Conservation (phyloP, 2,888 invertebrate species). For the Crossocerus cetratus region DNA sequence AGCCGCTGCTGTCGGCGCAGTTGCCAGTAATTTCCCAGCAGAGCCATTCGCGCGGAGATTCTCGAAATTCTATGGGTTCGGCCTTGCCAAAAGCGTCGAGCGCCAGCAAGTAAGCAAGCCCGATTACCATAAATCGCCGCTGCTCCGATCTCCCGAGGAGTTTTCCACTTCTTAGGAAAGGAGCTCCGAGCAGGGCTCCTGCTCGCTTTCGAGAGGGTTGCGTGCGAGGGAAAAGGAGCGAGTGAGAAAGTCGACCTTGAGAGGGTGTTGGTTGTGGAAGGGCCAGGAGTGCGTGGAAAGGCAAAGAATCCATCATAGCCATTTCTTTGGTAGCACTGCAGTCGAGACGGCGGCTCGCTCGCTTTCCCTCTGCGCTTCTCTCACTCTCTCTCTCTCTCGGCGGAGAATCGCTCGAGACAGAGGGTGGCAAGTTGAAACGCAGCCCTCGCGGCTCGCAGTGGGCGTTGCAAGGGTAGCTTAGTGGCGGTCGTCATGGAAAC, state of each 20-base stretch:
- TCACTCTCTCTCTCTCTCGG: too few relatives aligned
- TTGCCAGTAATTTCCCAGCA: constrained; percentile 49
- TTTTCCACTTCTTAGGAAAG: not conserved
- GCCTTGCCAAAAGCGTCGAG: not conserved
- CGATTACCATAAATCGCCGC: not conserved
- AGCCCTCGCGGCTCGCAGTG: constrained; percentile 65
- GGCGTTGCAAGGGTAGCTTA: constrained; percentile 75
- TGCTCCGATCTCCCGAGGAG: not conserved
- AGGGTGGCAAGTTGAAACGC: constrained; percentile 71
- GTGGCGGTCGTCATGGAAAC: constrained; percentile 77
- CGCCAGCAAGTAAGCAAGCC: not conserved
- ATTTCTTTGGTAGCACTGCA: constrained; percentile 50
- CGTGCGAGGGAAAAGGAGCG: not conserved
- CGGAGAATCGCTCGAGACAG: constrained; percentile 57
- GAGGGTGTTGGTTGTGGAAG: constrained; percentile 37
- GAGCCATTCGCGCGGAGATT: constrained; percentile 31
- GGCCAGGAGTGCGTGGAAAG: constrained; percentile 19
- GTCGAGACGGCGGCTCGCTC: constrained; percentile 37
- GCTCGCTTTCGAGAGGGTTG: not conserved
- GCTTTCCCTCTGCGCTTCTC: constrained; percentile 5
- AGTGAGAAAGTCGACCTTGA: constrained; percentile 28
- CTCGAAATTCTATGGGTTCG: constrained; percentile 8
- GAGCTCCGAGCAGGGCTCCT: not conserved
- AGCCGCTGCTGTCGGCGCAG: constrained; percentile 2
- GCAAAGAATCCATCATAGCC: constrained; percentile 14